Percentiles rank a stretch among this genome's conserved stretches.
phyloP scores from a whole-genome alignment of 2,888 invertebrate species.

The Cryptus armator region DNA sequence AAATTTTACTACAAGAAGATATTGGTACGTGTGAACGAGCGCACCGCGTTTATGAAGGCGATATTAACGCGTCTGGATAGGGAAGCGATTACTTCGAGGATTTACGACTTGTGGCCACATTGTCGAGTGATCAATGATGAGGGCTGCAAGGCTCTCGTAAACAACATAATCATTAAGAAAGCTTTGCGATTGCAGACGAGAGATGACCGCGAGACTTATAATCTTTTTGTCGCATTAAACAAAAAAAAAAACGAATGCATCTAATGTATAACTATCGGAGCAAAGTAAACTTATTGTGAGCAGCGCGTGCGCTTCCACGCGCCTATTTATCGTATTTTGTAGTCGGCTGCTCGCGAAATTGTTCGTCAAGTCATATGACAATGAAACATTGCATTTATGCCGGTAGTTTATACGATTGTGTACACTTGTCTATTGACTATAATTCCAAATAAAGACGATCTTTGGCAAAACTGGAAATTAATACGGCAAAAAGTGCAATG shows the following conservation, averaged over 20 bases:
- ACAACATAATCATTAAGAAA: conserved; percentile 34
- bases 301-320: background rate
- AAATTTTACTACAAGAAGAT: background rate
- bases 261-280: conserved; percentile 13
- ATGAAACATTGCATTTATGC: background rate
- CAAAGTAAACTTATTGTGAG: conserved; percentile 20
- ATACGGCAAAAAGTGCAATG: too few relatives aligned
- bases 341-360: conserved; percentile 2
- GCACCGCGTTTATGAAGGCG: conserved; percentile 3
- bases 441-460: too few relatives aligned
- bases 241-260: background rate
- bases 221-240: conserved; percentile 8
- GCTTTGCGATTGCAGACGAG: conserved; percentile 23
- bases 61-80: conserved; percentile 23
- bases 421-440: too few relatives aligned
- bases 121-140: conserved; percentile 51
- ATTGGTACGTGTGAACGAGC: conserved; percentile 16
- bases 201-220: conserved; percentile 17
- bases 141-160: conserved; percentile 40
- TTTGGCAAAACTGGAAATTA: too few relatives aligned
- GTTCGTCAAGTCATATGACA: background rate
- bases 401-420: too few relatives aligned
- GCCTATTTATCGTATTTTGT: background rate
- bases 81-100: conserved; percentile 41
- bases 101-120: conserved; percentile 43